Evolutionary conservation across 2,113 vertebrate genomes (phyloP), one percentile per base, ranked within the genome.

Genomic region (Aplodontia rufa): DNA sequence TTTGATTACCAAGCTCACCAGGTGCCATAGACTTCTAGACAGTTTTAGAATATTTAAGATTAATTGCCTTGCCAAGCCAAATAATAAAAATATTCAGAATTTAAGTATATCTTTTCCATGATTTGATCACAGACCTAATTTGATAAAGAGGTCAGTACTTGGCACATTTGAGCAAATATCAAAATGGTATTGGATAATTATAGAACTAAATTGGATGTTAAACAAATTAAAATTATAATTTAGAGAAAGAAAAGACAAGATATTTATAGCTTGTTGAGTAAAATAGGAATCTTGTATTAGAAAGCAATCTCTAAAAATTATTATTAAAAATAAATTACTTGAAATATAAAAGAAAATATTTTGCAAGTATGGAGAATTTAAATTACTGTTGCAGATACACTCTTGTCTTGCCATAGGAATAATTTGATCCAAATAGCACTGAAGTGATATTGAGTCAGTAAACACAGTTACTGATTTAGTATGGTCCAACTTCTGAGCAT

Each of bases 141-240:
- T 95, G 72, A 92, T 92, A 97, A 97, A 95, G 94, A 96, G 96
- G 96, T 97, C 95, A 97, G 93, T 85, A 90, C 85, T 95, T 97
- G 90, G 79, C 90, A 96, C 64, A 94, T 93, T 83, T 97, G 92
- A 94, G 75, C 84, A 97, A 97, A 97, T 95, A 96, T 95, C 93
- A 97, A 96, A 96, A 96, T 92, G 72, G 60, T 93, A 90, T 92
- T 94, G 53, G 91, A 81, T 97, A 97, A 96, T 96, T 97, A 97
- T 96, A 92, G 92, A 96, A 88, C 87, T 89, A 95, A 97, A 96
- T 92, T 95, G 96, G 87, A 95, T 96, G 68, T 93, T 95, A 92
- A 95, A 95, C 94, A 97, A 93, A 96, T 97, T 86, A 85, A 96
- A 98, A 95, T 94, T 96, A 90, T 93, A 96, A 96, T 91, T 96